These are phyloP conservation scores for Cryptoblepharus egeriae DNA, from an alignment of 2,797 vertebrate genomes.

Conservation along the genomic window DNA sequence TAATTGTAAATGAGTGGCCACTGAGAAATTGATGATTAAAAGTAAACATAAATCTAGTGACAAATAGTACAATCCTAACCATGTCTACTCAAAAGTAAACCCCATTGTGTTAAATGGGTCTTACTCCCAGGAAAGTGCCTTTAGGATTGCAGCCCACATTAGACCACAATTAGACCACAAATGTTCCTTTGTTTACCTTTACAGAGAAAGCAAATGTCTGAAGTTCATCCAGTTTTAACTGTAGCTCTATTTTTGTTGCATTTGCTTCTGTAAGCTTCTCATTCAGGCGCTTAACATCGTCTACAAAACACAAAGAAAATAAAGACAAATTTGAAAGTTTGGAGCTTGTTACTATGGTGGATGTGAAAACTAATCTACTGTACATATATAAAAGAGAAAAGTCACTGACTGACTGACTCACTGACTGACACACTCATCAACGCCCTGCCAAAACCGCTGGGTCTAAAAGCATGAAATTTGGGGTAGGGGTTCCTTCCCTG, in stretches of 20 bases:
- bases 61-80: no score
- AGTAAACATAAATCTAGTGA: not conserved
- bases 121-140: no score
- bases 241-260: constrained; percentile 86
- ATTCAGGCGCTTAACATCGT: constrained; percentile 90
- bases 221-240: constrained; percentile 92
- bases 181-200: constrained; percentile 79
- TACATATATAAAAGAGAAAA: no score
- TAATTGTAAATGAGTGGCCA: not conserved
- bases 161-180: not conserved
- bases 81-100: no score
- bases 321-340: constrained; percentile 20
- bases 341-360: no score
- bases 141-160: no score
- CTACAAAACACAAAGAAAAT: constrained; percentile 71
- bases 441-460: no score
- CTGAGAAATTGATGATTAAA: not conserved
- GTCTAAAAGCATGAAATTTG: no score
- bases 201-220: constrained; percentile 92
- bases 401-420: no score
- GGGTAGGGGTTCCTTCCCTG: no score
- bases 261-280: constrained; percentile 90
- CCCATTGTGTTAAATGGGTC: no score
- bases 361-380: not conserved
- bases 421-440: no score